Evolutionary conservation across 2,113 vertebrate genomes (phyloP).

Genomic region (Siniperca chuatsi): DNA sequence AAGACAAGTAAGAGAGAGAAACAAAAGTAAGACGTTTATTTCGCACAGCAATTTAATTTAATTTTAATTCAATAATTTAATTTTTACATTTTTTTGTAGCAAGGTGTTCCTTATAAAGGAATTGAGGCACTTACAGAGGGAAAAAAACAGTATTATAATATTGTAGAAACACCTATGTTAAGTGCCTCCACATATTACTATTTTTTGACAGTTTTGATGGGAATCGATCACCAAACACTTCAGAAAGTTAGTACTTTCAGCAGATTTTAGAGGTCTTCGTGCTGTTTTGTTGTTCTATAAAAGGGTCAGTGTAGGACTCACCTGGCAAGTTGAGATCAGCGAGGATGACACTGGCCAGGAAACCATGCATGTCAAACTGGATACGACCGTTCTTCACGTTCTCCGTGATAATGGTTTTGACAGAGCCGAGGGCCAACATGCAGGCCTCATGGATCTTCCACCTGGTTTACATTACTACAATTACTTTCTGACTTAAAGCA

Average conservation of each 20-base stretch:
- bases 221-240: neutral
- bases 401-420: conserved; percentile 95
- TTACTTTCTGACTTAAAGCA: neutral
- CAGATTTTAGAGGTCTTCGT: neutral
- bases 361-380: conserved; percentile 98
- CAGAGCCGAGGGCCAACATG: conserved; percentile 96
- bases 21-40: too few species aligned
- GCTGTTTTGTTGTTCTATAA: too few species aligned
- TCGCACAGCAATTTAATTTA: neutral
- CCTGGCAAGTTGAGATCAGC: conserved; percentile 95
- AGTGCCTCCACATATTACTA: too few species aligned
- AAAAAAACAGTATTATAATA: too few species aligned
- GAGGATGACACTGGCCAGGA: conserved; percentile 94
- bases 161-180: too few species aligned
- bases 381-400: conserved; percentile 94
- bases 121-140: neutral
- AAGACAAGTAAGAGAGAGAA: neutral
- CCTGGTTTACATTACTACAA: conserved; percentile 77
- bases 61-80: neutral
- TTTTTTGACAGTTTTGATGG: too few species aligned
- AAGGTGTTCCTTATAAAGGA: neutral
- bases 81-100: too few species aligned
- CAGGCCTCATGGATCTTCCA: conserved; percentile 99
- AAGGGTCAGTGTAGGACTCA: conserved; percentile 54
- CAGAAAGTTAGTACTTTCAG: neutral